Conservation (phyloP, 92 coral and sea anemone species). For the Nematostella vectensis region DNA sequence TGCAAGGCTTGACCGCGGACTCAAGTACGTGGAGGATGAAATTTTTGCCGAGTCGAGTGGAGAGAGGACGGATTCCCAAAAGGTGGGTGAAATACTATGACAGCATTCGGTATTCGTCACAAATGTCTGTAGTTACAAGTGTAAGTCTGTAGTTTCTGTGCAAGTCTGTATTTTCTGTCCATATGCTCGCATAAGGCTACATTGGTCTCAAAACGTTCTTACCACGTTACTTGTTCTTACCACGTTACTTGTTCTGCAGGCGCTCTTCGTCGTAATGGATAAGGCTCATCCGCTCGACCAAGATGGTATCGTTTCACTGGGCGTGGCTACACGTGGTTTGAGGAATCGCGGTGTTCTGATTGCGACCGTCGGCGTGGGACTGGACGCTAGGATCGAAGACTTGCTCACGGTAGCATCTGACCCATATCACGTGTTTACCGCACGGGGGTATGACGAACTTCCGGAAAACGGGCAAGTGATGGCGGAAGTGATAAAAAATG, state of each 20-base stretch:
- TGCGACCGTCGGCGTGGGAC: constrained; percentile 34
- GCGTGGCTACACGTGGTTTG: constrained; percentile 40
- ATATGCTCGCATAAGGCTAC: too few relatives aligned
- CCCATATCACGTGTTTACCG: constrained; percentile 33
- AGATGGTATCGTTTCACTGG: too few relatives aligned
- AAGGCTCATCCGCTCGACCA: constrained; percentile 36
- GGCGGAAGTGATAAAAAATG: constrained; percentile 30
- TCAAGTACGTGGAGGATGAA: constrained; percentile 35
- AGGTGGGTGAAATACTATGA: constrained; percentile 33
- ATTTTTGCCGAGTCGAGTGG: constrained; percentile 37
- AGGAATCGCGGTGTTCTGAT: constrained; percentile 27
- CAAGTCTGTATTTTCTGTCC: too few relatives aligned
- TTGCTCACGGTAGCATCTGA: constrained; percentile 39
- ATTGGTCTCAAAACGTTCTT: too few relatives aligned
- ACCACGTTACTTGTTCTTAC: too few relatives aligned
- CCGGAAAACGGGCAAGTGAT: constrained; percentile 13
- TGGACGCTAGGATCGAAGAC: constrained; percentile 21
- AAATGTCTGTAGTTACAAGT: too few relatives aligned
- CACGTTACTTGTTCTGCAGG: too few relatives aligned
- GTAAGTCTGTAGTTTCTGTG: too few relatives aligned
- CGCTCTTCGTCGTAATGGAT: constrained; percentile 28
- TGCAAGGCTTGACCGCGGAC: constrained; percentile 36
- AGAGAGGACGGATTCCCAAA: constrained; percentile 32
- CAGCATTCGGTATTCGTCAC: too few relatives aligned
- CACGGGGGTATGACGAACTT: constrained; percentile 16